phyloP scores from a whole-genome alignment of 2,888 invertebrate genomes.

The Cephonodes hylas region DNA sequence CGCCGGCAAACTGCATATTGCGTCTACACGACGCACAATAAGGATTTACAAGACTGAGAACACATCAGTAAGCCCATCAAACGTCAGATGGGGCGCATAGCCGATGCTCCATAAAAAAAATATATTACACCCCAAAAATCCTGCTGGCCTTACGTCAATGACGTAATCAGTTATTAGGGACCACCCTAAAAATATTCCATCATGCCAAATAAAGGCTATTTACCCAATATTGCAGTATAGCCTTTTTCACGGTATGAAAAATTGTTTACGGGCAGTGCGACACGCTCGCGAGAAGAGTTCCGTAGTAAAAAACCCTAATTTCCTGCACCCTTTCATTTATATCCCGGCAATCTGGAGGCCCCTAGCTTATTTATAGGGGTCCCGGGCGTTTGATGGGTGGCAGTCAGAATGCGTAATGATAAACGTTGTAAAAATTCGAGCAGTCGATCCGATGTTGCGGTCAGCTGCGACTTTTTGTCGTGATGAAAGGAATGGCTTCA shows the following conservation, averaged over 20 bases:
- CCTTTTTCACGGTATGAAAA: constrained; percentile 70
- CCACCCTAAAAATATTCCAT: constrained; percentile 58
- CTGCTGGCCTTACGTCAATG: constrained; percentile 31
- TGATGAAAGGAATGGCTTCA: neutral
- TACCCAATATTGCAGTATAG: constrained; percentile 53
- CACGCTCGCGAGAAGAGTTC: constrained; percentile 57
- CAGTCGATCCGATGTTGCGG: constrained; percentile 40
- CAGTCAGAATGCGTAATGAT: constrained; percentile 77
- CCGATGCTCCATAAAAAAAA: constrained; percentile 30
- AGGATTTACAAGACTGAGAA: constrained; percentile 15
- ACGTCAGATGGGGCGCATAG: constrained; percentile 12
- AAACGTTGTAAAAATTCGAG: constrained; percentile 64
- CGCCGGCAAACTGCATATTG: constrained; percentile 14
- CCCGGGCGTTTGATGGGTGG: constrained; percentile 71
- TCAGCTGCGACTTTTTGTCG: constrained; percentile 13
- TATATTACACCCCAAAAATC: constrained; percentile 27
- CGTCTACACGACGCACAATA: constrained; percentile 8
- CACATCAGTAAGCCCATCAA: constrained; percentile 15
- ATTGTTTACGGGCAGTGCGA: constrained; percentile 67
- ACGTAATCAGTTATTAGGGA: constrained; percentile 49
- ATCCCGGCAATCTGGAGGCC: constrained; percentile 75
- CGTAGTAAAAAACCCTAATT: constrained; percentile 80
- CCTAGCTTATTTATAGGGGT: constrained; percentile 77
- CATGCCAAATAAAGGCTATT: constrained; percentile 56
- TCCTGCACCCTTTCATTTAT: constrained; percentile 81